These are phyloP conservation scores for Xyliphius kryptos DNA, from an alignment of 2,113 vertebrate species.

Conservation along the genomic window DNA sequence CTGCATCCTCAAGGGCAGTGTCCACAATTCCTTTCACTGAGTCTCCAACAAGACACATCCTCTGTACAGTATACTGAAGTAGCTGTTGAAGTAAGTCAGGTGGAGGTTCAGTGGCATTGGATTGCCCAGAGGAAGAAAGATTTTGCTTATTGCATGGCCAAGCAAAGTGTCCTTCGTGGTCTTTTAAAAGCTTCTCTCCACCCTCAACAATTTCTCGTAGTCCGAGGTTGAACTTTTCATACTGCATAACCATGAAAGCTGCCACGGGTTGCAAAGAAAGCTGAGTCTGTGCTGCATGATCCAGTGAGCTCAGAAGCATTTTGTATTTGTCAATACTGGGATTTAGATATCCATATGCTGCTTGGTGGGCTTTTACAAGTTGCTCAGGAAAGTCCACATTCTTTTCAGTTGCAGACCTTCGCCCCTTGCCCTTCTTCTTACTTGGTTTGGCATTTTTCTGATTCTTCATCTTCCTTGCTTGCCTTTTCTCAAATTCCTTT, in stretches of 20 bases:
- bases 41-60: constrained; percentile 72
- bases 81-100: constrained; percentile 90
- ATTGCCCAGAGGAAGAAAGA: constrained; percentile 43
- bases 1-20: constrained; percentile 69
- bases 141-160: constrained; percentile 71
- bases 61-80: constrained; percentile 83
- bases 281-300: constrained; percentile 77
- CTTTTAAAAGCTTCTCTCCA: constrained; percentile 78
- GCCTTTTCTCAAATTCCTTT: constrained; percentile 57
- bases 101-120: constrained; percentile 54
- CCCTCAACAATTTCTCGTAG: constrained; percentile 75
- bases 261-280: constrained; percentile 82
- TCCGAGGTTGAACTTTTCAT: constrained; percentile 76
- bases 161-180: constrained; percentile 68
- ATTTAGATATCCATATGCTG: constrained; percentile 79
- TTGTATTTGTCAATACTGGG: constrained; percentile 85
- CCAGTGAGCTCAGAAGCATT: constrained; percentile 68
- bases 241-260: constrained; percentile 73
- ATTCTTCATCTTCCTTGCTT: constrained; percentile 55
- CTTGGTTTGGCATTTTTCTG: constrained; percentile 55
- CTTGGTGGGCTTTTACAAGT: constrained; percentile 85
- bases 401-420: constrained; percentile 39
- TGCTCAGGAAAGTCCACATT: constrained; percentile 88
- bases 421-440: constrained; percentile 66
- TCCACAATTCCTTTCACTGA: constrained; percentile 68